Percentiles rank a stretch among this genome's conserved stretches.
phyloP scores from a whole-genome alignment of 2,113 vertebrate genomes.

The Brachypteracias leptosomus region DNA sequence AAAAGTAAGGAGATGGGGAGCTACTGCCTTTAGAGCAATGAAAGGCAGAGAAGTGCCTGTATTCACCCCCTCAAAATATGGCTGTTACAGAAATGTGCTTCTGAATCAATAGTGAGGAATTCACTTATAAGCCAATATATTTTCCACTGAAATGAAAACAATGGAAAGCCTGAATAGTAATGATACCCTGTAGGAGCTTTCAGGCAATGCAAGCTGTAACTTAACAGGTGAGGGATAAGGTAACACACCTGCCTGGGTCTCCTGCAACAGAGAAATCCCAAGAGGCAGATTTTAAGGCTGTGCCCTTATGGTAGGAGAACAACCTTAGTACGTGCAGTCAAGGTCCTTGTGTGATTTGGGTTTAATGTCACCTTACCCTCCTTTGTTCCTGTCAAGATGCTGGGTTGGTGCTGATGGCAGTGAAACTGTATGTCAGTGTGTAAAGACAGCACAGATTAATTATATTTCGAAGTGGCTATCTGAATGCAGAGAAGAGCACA shows the following conservation, averaged over 20 bases:
- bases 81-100: not conserved
- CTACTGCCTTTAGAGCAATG: not conserved
- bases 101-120: not conserved
- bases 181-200: not conserved
- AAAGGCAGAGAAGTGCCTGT: not conserved
- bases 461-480: not conserved
- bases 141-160: not conserved
- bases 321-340: not conserved
- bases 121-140: not conserved
- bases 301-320: not conserved
- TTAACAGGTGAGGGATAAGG: not conserved
- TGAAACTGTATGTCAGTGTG: fast-evolving
- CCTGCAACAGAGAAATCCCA: not conserved
- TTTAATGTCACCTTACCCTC: not conserved
- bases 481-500: not conserved
- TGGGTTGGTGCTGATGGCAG: not conserved
- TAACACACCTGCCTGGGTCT: not conserved
- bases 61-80: not conserved
- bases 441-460: not conserved
- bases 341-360: not conserved
- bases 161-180: not conserved
- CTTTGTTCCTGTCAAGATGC: not conserved
- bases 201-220: fast-evolving
- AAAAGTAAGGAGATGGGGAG: not conserved
- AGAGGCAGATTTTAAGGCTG: not conserved